Base-by-base conservation (phyloP, 2,888 invertebrate species). In the Ernsta delagoae region DNA sequence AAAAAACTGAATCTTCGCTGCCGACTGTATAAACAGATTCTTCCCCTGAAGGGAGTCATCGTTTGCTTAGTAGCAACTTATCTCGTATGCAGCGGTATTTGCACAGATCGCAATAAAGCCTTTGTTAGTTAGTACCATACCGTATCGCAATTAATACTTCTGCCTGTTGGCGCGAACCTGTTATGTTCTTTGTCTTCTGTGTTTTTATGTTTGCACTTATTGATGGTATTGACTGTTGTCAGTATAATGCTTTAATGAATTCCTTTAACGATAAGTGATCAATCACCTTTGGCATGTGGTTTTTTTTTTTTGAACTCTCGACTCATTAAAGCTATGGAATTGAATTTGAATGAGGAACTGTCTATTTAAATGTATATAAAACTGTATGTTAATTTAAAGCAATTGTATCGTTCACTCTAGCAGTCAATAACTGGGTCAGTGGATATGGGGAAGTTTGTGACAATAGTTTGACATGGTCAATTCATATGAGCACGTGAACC, bases 101-200 rank as follows among this genome's bases (percentile, higher is more conserved):
- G 60, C 60, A 63, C 69, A 63, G 65, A 66, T 71, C 70, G 71
- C 68, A 75, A 73, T 74, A 71, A 71, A 72, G 67, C 70, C 73
- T 74, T 75, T 75, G 75, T 77, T 41, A 41, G 41, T 41, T 63
- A 68, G 48, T 48, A 50, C 50, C 16, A 50, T n/a, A 61, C 71
- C 71, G 72, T 74, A 67, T 73, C 71, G 63, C 59, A 59, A 60
- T 71, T 66, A 65, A 70, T 60, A 54, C 43, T 43, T 70, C 59
- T 53, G 54, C 12, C 67, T 54, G 65, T 50, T 65, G 50, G 60
- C 57, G 16, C 11, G 54, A 54, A 66, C 59, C 43, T 60, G 66
- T 66, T 66, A 66, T 60, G 60, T 60, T 66, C 66, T 60, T 66
- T 66, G 41, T 66, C 60, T 66, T 66, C 41, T 66, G 60, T 60